phyloP scores from a whole-genome alignment of 2,888 invertebrate genomes.

The Hedya salicella region DNA sequence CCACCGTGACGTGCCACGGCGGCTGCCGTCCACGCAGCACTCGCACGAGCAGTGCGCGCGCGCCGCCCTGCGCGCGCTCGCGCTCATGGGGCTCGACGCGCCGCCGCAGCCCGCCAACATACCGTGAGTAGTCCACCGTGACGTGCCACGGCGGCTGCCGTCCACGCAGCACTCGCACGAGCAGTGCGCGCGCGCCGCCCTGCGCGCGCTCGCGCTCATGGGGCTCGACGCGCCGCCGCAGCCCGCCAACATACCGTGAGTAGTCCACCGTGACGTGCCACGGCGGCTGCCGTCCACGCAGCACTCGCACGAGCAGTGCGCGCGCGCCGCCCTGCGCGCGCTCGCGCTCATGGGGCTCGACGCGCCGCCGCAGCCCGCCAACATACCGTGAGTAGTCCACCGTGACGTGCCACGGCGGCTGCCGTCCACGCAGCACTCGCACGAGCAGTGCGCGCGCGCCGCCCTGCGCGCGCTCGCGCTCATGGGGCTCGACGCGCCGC shows the following conservation, averaged over 20 bases:
- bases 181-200: slow-evolving; percentile 90
- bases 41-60: slow-evolving; percentile 89
- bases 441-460: slow-evolving; percentile 91
- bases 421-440: slow-evolving; percentile 86
- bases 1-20: neutral
- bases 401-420: slow-evolving; percentile 75
- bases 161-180: slow-evolving; percentile 92
- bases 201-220: slow-evolving; percentile 90
- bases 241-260: slow-evolving; percentile 58
- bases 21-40: slow-evolving; percentile 12
- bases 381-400: neutral
- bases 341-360: slow-evolving; percentile 91
- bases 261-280: neutral
- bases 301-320: slow-evolving; percentile 92
- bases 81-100: slow-evolving; percentile 92
- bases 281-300: slow-evolving; percentile 85
- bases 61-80: slow-evolving; percentile 90
- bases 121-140: neutral
- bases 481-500: slow-evolving; percentile 87
- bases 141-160: slow-evolving; percentile 72
- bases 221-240: slow-evolving; percentile 85
- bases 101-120: slow-evolving; percentile 79
- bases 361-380: slow-evolving; percentile 90
- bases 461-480: slow-evolving; percentile 91
- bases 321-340: slow-evolving; percentile 90